Evolutionary conservation across 2,797 vertebrate genomes (phyloP), one percentile per base, ranked within the genome.

Genomic region (Paramormyrops hopkinsi): DNA sequence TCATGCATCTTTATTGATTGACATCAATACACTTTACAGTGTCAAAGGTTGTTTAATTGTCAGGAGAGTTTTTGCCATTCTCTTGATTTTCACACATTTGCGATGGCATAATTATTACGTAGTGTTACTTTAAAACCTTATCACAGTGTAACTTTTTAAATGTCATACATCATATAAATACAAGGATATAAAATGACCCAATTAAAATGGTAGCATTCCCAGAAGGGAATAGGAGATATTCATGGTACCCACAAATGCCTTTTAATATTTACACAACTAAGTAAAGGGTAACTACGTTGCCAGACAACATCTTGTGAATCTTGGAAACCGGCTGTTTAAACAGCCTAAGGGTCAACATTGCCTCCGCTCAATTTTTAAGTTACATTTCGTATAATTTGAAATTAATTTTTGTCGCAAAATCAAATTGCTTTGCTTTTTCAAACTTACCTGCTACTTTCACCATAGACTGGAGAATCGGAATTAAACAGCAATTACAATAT

Each of bases 261-360:
- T 48, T 84, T 29, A 59, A 93, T 95, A 93, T 96, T 95, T 93
- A 90, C 94, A 91, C 85, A 90, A 9, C 25, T 54, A 53, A 85
- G 89, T 86, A 88, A 89, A 89, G 65, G 50, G 91, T 93, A 92
- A 93, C 91, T 89, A 89, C 93, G 95, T 96, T 96, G 95, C 95
- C 93, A 94, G 94, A 96, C 94, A 95, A 95, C 92, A 91, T 89
- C 94, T 93, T 94, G 90, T 89, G 91, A 92, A 93, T 90, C 93
- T 92, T 90, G 93, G 91, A 69, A 92, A 93, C 91, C 91, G 88
- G 92, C 86, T 95, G 95, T 94, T 95, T 93, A 93, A 94, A 94
- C 91, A 94, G 91, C 88, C 44, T 11, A 91, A 91, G 29, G 54
- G 91, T 91, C 92, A 96, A 94, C 92, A 94, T 90, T 92, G 89